These are phyloP conservation scores for Scaptomyza reducta DNA, from an alignment of 2,888 invertebrate species.

Conservation along the genomic window DNA sequence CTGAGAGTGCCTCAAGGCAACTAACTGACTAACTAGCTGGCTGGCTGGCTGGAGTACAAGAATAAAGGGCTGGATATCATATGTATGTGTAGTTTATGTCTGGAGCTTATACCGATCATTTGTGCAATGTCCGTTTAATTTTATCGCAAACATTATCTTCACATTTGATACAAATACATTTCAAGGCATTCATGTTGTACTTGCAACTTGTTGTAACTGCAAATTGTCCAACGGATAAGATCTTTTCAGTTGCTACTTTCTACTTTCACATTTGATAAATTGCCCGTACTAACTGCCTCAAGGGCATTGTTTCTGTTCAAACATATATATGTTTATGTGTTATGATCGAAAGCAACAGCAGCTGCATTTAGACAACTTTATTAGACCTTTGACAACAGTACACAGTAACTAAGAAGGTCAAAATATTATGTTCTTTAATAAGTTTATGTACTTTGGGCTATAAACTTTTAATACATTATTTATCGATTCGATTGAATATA, in stretches of 20 bases:
- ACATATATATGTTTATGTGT: not conserved
- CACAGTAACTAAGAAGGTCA: too few relatives aligned
- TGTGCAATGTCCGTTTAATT: slow-evolving; percentile 54
- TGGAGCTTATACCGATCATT: slow-evolving; percentile 41
- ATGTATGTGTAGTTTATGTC: not conserved
- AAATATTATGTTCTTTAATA: too few relatives aligned
- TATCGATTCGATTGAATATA: too few relatives aligned
- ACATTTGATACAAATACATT: slow-evolving; percentile 37
- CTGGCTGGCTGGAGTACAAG: not conserved
- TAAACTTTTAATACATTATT: too few relatives aligned
- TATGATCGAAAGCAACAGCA: slow-evolving; percentile 12
- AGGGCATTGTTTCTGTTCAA: not conserved
- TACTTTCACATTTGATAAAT: slow-evolving; percentile 23
- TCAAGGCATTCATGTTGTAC: slow-evolving; percentile 14
- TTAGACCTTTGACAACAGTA: too few relatives aligned
- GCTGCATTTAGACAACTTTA: not conserved
- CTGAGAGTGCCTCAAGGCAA: slow-evolving; percentile 46
- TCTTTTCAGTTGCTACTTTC: slow-evolving; percentile 20
- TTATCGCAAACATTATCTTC: slow-evolving; percentile 49
- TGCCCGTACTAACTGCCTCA: slow-evolving; percentile 3
- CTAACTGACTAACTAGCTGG: slow-evolving; percentile 6
- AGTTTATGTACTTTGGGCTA: too few relatives aligned
- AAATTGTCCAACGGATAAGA: slow-evolving; percentile 26
- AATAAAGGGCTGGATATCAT: slow-evolving; percentile 6
- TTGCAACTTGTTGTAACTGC: slow-evolving; percentile 12